Conservation (phyloP, 2,888 invertebrate genomes). For the Mythimna ferrago region DNA sequence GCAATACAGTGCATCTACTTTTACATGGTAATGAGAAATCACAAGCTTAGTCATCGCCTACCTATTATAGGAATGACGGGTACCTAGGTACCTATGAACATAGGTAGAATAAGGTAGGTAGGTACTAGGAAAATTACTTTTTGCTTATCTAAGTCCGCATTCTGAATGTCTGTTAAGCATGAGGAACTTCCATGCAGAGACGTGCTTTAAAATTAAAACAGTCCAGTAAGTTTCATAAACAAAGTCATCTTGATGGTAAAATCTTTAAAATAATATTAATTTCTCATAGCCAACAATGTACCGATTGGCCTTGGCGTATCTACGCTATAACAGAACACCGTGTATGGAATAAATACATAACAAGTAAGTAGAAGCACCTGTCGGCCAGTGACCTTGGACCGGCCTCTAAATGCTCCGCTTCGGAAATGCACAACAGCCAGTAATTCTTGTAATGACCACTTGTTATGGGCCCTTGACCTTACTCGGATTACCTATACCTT, state of each 20-base stretch:
- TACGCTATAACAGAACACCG: slow-evolving; percentile 26
- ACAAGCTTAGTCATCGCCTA: slow-evolving; percentile 29
- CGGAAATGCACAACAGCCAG: slow-evolving; percentile 60
- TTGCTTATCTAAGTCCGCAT: slow-evolving; percentile 44
- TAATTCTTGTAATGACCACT: slow-evolving; percentile 53
- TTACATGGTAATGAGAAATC: slow-evolving; percentile 31
- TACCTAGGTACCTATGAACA: neutral
- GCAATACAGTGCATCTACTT: slow-evolving; percentile 8
- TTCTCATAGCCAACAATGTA: slow-evolving; percentile 37
- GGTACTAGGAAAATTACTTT: slow-evolving; percentile 1
- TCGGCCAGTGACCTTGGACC: slow-evolving; percentile 58
- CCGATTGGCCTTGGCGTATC: slow-evolving; percentile 48
- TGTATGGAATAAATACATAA: slow-evolving; percentile 51
- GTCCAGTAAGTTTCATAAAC: slow-evolving; percentile 18
- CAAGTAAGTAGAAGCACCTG: slow-evolving; percentile 56
- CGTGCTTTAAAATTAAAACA: slow-evolving; percentile 25
- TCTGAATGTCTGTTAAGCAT: neutral
- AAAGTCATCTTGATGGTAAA: neutral
- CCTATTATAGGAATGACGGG: slow-evolving; percentile 1
- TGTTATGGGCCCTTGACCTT: slow-evolving; percentile 51
- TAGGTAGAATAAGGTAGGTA: neutral
- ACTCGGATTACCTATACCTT: neutral
- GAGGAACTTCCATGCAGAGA: slow-evolving; percentile 11
- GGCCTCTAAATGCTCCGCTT: slow-evolving; percentile 58
- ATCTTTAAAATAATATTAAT: slow-evolving; percentile 33